Evolutionary conservation across 2,888 invertebrate species (phyloP).

Genomic region (Aphrophora alni): DNA sequence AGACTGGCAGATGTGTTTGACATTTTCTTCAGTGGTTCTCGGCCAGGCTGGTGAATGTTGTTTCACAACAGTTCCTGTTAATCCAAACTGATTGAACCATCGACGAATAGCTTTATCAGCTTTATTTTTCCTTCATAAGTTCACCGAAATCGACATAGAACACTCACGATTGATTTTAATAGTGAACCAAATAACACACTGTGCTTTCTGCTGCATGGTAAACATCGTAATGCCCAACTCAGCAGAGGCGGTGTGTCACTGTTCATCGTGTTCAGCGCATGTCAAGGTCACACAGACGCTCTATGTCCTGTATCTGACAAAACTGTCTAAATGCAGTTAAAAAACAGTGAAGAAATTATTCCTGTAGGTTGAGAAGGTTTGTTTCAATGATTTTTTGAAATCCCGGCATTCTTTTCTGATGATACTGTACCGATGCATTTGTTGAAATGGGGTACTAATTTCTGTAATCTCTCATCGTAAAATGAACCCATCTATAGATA

Average conservation of each 20-base stretch:
- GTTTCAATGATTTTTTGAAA: too few species aligned
- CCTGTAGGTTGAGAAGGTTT: too few species aligned
- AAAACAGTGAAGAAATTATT: too few species aligned
- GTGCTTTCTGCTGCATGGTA: slow-evolving; percentile 21
- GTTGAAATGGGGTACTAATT: too few species aligned
- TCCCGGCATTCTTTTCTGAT: too few species aligned
- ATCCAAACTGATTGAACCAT: slow-evolving; percentile 12
- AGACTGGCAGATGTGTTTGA: slow-evolving; percentile 8
- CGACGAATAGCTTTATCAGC: slow-evolving; percentile 7
- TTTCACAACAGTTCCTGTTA: background rate
- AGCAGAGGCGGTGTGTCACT: too few species aligned
- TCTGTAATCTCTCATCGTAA: background rate
- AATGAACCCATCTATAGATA: background rate
- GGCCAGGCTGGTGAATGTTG: too few species aligned
- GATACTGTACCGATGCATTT: too few species aligned
- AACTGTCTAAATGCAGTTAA: too few species aligned
- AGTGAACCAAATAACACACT: slow-evolving; percentile 23
- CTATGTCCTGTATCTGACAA: too few species aligned
- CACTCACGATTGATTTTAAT: slow-evolving; percentile 22
- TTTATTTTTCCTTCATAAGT: slow-evolving; percentile 13
- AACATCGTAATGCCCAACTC: slow-evolving; percentile 11
- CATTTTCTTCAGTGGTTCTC: slow-evolving; percentile 17
- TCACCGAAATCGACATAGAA: background rate
- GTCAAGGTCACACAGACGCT: too few species aligned
- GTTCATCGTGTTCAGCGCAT: background rate